Conservation (phyloP, 2,888 invertebrate genomes). For the Silvanus unidentatus region DNA sequence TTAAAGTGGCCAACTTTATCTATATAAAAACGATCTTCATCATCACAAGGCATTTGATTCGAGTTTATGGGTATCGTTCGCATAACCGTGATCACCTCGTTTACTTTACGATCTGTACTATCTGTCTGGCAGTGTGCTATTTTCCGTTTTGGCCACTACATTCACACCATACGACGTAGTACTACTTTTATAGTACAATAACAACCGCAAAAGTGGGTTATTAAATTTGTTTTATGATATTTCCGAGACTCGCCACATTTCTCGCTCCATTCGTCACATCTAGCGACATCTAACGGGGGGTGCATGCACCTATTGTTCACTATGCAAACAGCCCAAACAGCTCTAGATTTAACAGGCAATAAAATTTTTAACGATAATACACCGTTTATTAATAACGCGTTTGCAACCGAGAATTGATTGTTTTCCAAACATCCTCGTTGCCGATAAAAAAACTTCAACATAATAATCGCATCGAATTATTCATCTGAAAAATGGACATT, state of each 20-base stretch:
- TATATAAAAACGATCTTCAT: constrained; percentile 28
- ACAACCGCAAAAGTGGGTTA: constrained; percentile 43
- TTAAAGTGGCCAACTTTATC: constrained; percentile 3
- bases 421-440: too few relatives aligned
- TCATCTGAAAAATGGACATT: constrained; percentile 3
- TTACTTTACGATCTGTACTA: constrained; percentile 40
- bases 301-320: neutral
- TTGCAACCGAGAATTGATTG: too few relatives aligned
- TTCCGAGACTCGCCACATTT: neutral
- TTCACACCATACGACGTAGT: too few relatives aligned
- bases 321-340: too few relatives aligned
- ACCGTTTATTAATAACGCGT: too few relatives aligned
- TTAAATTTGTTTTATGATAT: constrained; percentile 41
- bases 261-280: neutral
- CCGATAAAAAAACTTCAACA: too few relatives aligned
- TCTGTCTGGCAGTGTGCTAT: constrained; percentile 17
- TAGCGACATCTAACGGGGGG: constrained; percentile 1
- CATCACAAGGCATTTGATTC: constrained; percentile 32
- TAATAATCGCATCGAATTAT: neutral
- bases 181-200: constrained; percentile 44
- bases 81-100: constrained; percentile 35
- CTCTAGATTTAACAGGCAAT: too few relatives aligned
- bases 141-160: neutral
- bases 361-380: too few relatives aligned
- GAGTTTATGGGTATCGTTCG: constrained; percentile 27